phyloP scores from a whole-genome alignment of 2,113 vertebrate genomes.

The Genyomyrus donnyi region DNA sequence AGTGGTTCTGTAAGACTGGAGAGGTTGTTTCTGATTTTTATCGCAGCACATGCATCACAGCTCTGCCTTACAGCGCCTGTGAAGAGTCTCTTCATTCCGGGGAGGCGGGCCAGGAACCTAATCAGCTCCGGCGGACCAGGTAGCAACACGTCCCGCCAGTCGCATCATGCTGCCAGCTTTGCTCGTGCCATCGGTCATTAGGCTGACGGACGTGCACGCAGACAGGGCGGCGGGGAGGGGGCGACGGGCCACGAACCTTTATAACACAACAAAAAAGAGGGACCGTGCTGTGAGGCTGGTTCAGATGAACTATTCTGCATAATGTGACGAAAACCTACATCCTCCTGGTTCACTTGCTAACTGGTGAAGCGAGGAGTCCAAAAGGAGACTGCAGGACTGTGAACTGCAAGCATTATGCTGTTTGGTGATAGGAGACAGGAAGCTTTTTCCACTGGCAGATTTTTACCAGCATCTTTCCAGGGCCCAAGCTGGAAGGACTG shows the following conservation, averaged over 20 bases:
- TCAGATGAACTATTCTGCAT: neutral
- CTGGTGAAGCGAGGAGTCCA: neutral
- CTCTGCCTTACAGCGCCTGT: neutral
- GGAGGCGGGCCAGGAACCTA: neutral
- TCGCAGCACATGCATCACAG: neutral
- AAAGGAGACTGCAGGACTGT: neutral
- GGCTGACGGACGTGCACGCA: neutral
- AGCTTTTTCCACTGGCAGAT: neutral
- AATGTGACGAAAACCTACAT: neutral
- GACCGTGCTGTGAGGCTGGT: neutral
- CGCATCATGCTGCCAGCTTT: neutral
- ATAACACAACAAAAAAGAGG: neutral
- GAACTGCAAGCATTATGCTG: neutral
- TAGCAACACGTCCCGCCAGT: neutral
- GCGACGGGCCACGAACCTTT: neutral
- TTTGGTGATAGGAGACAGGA: neutral
- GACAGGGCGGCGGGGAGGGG: neutral
- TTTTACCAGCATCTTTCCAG: neutral
- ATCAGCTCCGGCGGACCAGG: neutral
- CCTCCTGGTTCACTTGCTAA: neutral
- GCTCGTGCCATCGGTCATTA: neutral
- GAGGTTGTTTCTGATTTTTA: constrained; percentile 2
- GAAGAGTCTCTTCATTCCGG: neutral
- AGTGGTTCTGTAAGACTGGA: neutral
- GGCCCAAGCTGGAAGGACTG: neutral